Evolutionary conservation across 2,888 invertebrate genomes (phyloP).

Genomic region (Nowickia ferox): DNA sequence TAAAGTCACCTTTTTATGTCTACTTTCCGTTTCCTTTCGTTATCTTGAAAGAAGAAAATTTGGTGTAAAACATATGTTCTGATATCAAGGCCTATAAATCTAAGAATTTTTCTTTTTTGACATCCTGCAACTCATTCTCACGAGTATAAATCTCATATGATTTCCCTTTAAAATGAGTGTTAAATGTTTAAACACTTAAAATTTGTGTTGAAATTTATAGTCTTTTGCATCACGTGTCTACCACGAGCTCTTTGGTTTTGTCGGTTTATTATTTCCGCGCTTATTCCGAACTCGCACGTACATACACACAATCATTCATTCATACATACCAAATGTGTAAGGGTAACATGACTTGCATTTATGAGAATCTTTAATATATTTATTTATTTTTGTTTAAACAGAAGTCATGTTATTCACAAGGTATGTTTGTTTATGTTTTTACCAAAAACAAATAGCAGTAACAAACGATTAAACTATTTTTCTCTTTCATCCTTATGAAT

Average conservation of each 20-base stretch:
- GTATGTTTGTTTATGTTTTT: conserved; percentile 36
- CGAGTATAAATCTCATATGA: conserved; percentile 40
- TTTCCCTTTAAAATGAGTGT: conserved; percentile 58
- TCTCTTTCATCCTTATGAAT: conserved; percentile 53
- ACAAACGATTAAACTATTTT: conserved; percentile 34
- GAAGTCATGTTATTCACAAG: conserved; percentile 35
- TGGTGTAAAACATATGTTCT: conserved; percentile 43
- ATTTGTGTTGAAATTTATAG: conserved; percentile 81
- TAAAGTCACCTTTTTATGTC: conserved; percentile 44
- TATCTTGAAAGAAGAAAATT: conserved; percentile 10
- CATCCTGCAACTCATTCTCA: conserved; percentile 65
- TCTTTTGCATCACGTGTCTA: conserved; percentile 83
- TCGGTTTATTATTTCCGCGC: conserved; percentile 76
- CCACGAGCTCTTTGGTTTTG: conserved; percentile 79
- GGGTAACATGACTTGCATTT: conserved; percentile 74
- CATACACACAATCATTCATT: not conserved
- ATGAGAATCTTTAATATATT: conserved; percentile 77
- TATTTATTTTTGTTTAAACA: conserved; percentile 32
- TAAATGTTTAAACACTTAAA: conserved; percentile 81
- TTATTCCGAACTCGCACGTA: conserved; percentile 51
- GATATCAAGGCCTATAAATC: conserved; percentile 39
- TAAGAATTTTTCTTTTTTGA: conserved; percentile 9
- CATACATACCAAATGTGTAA: conserved; percentile 10
- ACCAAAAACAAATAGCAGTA: conserved; percentile 18
- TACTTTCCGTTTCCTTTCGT: conserved; percentile 22